These are phyloP conservation scores for Beaufortia kweichowensis DNA, from an alignment of 2,113 vertebrate genomes.

Conservation along the genomic window DNA sequence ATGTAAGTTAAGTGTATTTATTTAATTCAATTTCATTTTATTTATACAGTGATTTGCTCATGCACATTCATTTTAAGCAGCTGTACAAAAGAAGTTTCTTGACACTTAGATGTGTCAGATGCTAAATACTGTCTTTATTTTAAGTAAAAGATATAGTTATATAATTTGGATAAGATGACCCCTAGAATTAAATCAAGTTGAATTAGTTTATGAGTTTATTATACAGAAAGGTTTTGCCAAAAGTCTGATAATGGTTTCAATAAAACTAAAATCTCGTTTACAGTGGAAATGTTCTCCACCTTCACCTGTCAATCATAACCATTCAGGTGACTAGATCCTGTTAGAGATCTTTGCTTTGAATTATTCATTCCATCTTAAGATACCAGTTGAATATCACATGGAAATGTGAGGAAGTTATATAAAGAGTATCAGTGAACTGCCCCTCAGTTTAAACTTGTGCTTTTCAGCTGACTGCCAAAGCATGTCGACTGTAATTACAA, in stretches of 20 bases:
- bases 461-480: slow-evolving; percentile 28
- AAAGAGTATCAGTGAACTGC: slow-evolving; percentile 13
- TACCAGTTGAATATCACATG: slow-evolving; percentile 28
- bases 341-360: background rate
- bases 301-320: background rate
- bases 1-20: slow-evolving; percentile 72
- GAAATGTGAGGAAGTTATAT: slow-evolving; percentile 28
- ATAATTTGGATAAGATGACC: too few species aligned
- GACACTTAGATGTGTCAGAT: too few species aligned
- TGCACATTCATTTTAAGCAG: too few species aligned
- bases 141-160: too few species aligned
- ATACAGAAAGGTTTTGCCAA: background rate
- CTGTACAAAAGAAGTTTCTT: too few species aligned
- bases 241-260: background rate
- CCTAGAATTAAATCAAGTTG: too few species aligned
- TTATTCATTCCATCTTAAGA: slow-evolving; percentile 16
- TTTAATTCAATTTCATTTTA: too few species aligned
- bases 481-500: slow-evolving; percentile 8
- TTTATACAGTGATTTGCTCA: too few species aligned
- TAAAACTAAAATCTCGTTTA: background rate
- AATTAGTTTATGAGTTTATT: too few species aligned
- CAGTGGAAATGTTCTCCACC: background rate
- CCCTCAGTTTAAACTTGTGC: slow-evolving; percentile 19
- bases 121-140: too few species aligned
- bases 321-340: slow-evolving; percentile 9